Percentiles rank a stretch among this genome's conserved stretches.
Conservation (phyloP, 2,888 invertebrate genomes). For the Lobophora halterata region DNA sequence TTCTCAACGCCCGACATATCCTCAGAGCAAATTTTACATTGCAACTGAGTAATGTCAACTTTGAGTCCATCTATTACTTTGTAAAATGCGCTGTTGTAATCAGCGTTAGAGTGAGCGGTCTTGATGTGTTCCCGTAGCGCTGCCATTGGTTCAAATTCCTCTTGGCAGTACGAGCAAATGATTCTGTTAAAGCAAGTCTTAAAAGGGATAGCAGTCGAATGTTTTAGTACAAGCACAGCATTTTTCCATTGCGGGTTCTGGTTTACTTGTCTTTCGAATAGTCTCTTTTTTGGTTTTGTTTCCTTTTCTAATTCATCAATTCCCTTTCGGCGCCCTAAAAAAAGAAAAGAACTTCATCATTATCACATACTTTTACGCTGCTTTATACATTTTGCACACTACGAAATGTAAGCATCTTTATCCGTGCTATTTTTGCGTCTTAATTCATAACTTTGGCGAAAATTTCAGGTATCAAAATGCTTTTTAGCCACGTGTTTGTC, state of each 20-base stretch:
- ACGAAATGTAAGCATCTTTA: constrained; percentile 8
- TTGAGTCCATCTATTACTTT: constrained; percentile 69
- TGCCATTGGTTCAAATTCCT: constrained; percentile 68
- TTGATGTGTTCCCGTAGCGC: constrained; percentile 64
- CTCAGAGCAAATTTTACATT: constrained; percentile 59
- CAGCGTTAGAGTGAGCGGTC: constrained; percentile 57
- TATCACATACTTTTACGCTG: constrained; percentile 44
- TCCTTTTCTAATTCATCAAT: constrained; percentile 62
- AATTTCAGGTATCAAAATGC: constrained; percentile 63
- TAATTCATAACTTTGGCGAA: constrained; percentile 14
- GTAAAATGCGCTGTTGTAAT: constrained; percentile 70
- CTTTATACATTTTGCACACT: constrained; percentile 16
- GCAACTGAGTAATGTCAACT: constrained; percentile 66
- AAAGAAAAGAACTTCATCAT: constrained; percentile 72
- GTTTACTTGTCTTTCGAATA: constrained; percentile 73
- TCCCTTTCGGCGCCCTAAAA: constrained; percentile 71
- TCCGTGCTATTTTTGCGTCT: constrained; percentile 9
- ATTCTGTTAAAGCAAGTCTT: constrained; percentile 73
- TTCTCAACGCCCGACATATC: constrained; percentile 56
- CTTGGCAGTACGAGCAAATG: constrained; percentile 71
- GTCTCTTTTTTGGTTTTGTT: constrained; percentile 71
- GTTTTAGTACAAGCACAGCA: constrained; percentile 65
- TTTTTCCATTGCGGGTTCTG: constrained; percentile 74
- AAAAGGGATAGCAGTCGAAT: constrained; percentile 71
- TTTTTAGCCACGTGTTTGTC: constrained; percentile 79